Base-by-base conservation (phyloP, 2,113 vertebrate genomes). In the Istiophorus platypterus region DNA sequence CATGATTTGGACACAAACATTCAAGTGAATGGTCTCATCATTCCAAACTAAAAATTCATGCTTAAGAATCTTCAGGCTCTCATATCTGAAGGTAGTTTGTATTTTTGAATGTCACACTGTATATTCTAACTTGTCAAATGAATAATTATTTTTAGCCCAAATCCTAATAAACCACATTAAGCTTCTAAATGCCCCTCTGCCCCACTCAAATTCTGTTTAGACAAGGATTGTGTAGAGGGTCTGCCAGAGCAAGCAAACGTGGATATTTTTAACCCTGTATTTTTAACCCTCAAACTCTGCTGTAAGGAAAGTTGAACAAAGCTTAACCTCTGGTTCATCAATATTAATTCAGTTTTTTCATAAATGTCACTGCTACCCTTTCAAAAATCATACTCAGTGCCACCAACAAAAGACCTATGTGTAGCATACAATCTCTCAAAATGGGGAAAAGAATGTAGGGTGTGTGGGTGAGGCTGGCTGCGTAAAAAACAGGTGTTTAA, bases 401-500 rank as follows among this genome's bases (percentile, higher is more conserved):
- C 7, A 59, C 39, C 47, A 73, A 86, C 26, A 58, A 58, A 68
- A 80, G 47, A 78, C 10, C 10, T n/a, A 57, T 75, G 66, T 82
- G 57, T 80, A 52, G 42, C 61, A 49, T 13, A 0, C 24, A 59
- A 24, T 72, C 24, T 37, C 7, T 37, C 0, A 57, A 10, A 63
- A 42, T 52, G 24, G 26, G 1, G 17, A 66, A 58, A 81, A 52
- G 78, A 78, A 73, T 65, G 79, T 54, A 57, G 22, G 75, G 65
- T 51, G 78, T 70, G 58, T 75, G 83, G 57, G 66, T 72, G 67
- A 61, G 13, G 42, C 52, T 80, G 42, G 72, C 80, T 78, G 84
- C 91, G 80, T 88, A 65, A 65, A 82, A 86, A 90, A 92, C 91
- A 91, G 91, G 90, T 93, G 94, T 87, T 78, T 88, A 72, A 20